Conservation (phyloP, 2,888 invertebrate species). For the Polymixis flavicincta region DNA sequence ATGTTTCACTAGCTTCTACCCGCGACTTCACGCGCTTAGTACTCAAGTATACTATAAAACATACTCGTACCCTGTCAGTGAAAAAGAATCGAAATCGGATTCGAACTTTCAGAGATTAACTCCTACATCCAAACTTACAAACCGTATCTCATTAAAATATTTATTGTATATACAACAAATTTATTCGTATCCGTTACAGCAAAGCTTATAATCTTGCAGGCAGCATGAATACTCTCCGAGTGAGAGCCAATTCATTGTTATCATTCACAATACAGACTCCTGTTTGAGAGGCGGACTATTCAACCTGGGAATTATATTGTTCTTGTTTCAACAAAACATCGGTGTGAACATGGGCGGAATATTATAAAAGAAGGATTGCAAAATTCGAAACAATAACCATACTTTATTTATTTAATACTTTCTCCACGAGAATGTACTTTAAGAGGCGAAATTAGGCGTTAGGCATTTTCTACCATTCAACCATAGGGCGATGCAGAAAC, state of each 20-base stretch:
- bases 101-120: too few species aligned
- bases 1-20: neutral
- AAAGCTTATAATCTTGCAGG: conserved; percentile 26
- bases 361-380: neutral
- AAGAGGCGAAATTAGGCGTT: too few species aligned
- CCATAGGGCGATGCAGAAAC: too few species aligned
- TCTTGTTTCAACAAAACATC: conserved; percentile 18
- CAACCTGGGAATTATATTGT: conserved; percentile 49
- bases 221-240: conserved; percentile 21
- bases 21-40: too few species aligned
- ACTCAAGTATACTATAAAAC: too few species aligned
- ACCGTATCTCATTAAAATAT: too few species aligned
- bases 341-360: conserved; percentile 19
- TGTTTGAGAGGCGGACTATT: conserved; percentile 46
- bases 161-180: neutral
- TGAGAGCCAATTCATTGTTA: conserved; percentile 56
- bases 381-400: neutral
- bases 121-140: too few species aligned
- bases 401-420: too few species aligned
- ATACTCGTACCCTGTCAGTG: too few species aligned
- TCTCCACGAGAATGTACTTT: too few species aligned
- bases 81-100: too few species aligned
- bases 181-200: conserved; percentile 12
- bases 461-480: too few species aligned
- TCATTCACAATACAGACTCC: conserved; percentile 43